Evolutionary conservation across 2,888 invertebrate species (phyloP), one percentile per base, ranked within the genome.

Genomic region (Neocrepidodera transversa): DNA sequence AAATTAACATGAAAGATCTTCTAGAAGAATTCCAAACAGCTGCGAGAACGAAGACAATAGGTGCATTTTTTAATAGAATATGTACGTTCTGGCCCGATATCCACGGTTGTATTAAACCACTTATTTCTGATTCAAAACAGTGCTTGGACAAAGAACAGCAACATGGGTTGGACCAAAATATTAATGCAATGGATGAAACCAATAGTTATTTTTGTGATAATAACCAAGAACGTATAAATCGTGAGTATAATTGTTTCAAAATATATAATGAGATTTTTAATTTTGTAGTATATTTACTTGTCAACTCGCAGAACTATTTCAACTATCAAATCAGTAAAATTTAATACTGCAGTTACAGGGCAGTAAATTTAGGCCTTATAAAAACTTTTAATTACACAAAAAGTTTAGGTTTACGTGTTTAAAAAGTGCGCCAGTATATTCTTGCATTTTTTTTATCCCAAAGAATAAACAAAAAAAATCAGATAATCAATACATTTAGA

Each of bases 161-260:
- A 13, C 1, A 17, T 5, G 6, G 11, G 0, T 2, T 54, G 1
- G 47, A 54, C n/a, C 18, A 36, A 11, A 8, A 0, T 17, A 4
- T 54, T 16, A 16, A 6, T 0, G 1, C 47, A 1, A 1, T 36
- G 2, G 54, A 54, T 38, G 36, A 7, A 10, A 14, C 36, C 1
- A 36, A 38, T 20, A 36, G 10, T 11, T 54, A 40, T 14, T 47
- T 54, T 13, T 54, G 54, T 20, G 54, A 47, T n/a, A 45, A 54
- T 16, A 36, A 54, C 11, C 35, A 32, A 8, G 8, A 54, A 6
- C 54, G 45, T n/a, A 16, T 47, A 1, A 36, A 5, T 1, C 1
- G 53, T 53, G 14, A 53, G 53, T 45, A 32, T 26, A n/a, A n/a
- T n/a, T n/a, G n/a, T n/a, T n/a, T 23, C 38, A 35, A 3, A 16